Percentiles rank a stretch among this genome's conserved stretches.
Evolutionary conservation across 2,888 invertebrate genomes (phyloP).

Genomic region (Drosophila paramelanica): DNA sequence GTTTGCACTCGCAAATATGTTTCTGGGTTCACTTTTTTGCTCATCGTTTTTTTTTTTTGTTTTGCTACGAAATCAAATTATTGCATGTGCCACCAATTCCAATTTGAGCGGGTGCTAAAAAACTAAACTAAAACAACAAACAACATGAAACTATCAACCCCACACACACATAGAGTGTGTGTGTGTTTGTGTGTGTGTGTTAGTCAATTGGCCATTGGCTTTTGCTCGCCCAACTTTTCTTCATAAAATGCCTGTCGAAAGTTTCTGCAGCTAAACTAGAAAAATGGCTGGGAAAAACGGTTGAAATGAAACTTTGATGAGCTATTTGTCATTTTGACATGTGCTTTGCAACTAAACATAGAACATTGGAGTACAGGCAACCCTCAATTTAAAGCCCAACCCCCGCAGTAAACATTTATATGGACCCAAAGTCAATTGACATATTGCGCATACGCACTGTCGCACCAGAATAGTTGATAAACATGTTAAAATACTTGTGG

Average conservation of each 20-base stretch:
- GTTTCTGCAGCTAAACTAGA: conserved; percentile 38
- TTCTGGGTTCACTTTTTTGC: conserved; percentile 2
- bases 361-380: not conserved
- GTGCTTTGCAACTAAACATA: conserved; percentile 43
- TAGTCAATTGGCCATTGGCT: conserved; percentile 53
- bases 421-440: conserved; percentile 32
- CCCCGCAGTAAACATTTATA: conserved; percentile 32
- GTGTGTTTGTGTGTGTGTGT: not conserved
- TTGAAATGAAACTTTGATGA: conserved; percentile 73
- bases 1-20: conserved; percentile 51
- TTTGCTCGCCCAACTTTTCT: conserved; percentile 30
- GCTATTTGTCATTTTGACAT: conserved; percentile 76
- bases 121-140: conserved; percentile 10
- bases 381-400: not conserved
- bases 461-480: conserved; percentile 10
- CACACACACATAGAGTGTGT: not conserved
- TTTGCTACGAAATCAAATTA: conserved; percentile 70
- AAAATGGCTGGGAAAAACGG: conserved; percentile 44
- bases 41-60: conserved; percentile 15
- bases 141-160: not conserved
- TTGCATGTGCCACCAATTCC: conserved; percentile 73
- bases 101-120: conserved; percentile 56
- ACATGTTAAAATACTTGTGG: conserved; percentile 11
- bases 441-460: conserved; percentile 56
- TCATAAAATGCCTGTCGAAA: conserved; percentile 62